These are phyloP conservation scores for Orthosia incerta DNA, from an alignment of 2,888 invertebrate genomes.

Conservation along the genomic window DNA sequence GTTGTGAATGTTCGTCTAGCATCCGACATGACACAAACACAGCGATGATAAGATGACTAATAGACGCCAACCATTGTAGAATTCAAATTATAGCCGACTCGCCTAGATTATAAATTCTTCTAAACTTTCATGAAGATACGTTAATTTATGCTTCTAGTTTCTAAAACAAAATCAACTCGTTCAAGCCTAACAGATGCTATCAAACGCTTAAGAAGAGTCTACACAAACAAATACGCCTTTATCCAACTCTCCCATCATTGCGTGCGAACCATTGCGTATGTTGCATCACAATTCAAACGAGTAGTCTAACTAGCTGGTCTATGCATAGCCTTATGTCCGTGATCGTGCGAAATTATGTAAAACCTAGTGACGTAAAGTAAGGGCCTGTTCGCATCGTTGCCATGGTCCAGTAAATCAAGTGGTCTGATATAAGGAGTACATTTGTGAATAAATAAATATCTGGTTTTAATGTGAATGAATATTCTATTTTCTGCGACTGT, in stretches of 20 bases:
- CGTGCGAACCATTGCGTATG: constrained; percentile 55
- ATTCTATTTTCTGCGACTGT: constrained; percentile 45
- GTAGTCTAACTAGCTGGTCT: constrained; percentile 44
- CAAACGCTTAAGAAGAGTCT: constrained; percentile 1
- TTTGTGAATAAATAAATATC: constrained; percentile 48
- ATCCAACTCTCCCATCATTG: constrained; percentile 42
- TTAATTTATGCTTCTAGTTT: constrained; percentile 6
- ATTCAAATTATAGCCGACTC: constrained; percentile 4
- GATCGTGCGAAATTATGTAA: constrained; percentile 63
- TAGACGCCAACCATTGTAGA: neutral
- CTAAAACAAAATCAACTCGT: neutral
- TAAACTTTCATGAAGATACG: neutral
- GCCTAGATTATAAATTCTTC: constrained; percentile 9
- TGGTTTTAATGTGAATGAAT: constrained; percentile 40
- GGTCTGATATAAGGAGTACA: constrained; percentile 46
- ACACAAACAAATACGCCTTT: constrained; percentile 23
- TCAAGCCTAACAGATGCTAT: constrained; percentile 3
- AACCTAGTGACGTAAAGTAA: constrained; percentile 56
- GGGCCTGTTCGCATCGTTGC: constrained; percentile 44
- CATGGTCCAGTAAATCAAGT: constrained; percentile 46
- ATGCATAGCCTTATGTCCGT: constrained; percentile 46
- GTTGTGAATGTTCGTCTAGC: constrained; percentile 25
- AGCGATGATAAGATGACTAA: constrained; percentile 19
- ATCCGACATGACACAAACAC: neutral
- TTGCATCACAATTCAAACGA: constrained; percentile 59